Percentiles rank a stretch among this genome's conserved stretches.
Evolutionary conservation across 2,888 invertebrate genomes (phyloP).

Genomic region (Liopterus haemorrhoidalis): DNA sequence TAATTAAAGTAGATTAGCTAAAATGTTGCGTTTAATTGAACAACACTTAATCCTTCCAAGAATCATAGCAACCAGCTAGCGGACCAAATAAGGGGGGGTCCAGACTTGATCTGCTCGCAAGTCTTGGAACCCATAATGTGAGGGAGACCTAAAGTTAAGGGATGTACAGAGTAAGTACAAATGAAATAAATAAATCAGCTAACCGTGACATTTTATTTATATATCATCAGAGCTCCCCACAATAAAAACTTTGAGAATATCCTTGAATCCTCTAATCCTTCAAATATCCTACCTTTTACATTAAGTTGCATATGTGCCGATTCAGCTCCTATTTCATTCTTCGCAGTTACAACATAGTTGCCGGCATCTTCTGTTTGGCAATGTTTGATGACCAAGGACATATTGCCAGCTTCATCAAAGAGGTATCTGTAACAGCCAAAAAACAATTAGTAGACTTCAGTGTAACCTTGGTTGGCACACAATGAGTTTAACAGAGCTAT

Average conservation of each 20-base stretch:
- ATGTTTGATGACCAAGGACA: constrained; percentile 84
- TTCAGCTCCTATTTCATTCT: constrained; percentile 79
- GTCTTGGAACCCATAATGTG: too few relatives aligned
- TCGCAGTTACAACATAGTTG: constrained; percentile 71
- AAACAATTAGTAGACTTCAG: not conserved
- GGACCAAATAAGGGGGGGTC: too few relatives aligned
- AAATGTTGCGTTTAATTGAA: too few relatives aligned
- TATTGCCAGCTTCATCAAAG: constrained; percentile 83
- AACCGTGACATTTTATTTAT: too few relatives aligned
- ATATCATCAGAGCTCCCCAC: not conserved
- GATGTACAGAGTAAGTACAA: too few relatives aligned
- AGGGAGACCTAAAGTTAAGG: too few relatives aligned
- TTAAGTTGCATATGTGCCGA: constrained; percentile 65
- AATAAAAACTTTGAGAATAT: constrained; percentile 7
- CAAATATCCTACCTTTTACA: constrained; percentile 54
- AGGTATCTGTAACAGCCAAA: constrained; percentile 53
- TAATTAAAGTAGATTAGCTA: too few relatives aligned
- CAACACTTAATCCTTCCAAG: too few relatives aligned
- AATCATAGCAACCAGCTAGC: too few relatives aligned
- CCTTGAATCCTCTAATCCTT: not conserved
- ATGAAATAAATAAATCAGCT: too few relatives aligned
- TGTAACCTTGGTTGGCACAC: not conserved
- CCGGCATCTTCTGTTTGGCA: constrained; percentile 77
- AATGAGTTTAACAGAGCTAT: not conserved
- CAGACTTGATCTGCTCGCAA: too few relatives aligned